A percentile compares a stretch with the other conserved stretches of the same genome.
Conservation (phyloP, 1,140 invertebrate genomes). For the Parapsyche elsis region DNA sequence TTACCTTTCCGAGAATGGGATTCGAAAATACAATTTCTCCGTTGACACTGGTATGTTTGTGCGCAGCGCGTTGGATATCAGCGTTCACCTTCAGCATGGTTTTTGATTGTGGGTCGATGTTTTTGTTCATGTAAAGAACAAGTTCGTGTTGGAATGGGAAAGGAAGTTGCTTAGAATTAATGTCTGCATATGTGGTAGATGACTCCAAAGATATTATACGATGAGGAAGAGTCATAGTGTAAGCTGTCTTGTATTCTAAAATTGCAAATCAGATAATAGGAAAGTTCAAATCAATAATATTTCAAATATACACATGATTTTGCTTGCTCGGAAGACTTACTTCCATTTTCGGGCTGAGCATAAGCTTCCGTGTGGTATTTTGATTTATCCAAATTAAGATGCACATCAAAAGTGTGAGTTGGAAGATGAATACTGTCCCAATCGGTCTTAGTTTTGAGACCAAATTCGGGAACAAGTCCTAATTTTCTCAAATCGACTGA, state of each 20-base stretch:
- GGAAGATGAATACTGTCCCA: conserved; percentile 68
- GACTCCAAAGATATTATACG: conserved; percentile 73
- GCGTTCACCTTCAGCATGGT: conserved; percentile 65
- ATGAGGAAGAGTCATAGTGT: conserved; percentile 72
- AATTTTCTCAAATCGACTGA: conserved; percentile 76
- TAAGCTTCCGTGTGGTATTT: conserved; percentile 77
- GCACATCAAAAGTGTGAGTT: conserved; percentile 76
- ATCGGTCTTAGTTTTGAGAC: conserved; percentile 72
- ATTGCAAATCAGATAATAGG: background rate
- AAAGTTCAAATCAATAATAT: background rate
- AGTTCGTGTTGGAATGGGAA: conserved; percentile 64
- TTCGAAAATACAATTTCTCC: conserved; percentile 73
- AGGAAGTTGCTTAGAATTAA: conserved; percentile 55
- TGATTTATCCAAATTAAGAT: conserved; percentile 74
- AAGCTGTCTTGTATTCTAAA: conserved; percentile 64
- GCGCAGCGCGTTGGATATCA: conserved; percentile 65
- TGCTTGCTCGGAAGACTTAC: conserved; percentile 57
- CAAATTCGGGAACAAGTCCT: conserved; percentile 77
- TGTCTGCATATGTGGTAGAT: conserved; percentile 61
- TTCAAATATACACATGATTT: background rate
- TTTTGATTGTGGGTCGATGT: conserved; percentile 74
- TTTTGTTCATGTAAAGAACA: conserved; percentile 76
- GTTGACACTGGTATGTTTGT: conserved; percentile 63
- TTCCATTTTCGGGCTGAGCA: conserved; percentile 69
- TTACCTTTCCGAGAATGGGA: conserved; percentile 73